Conservation (phyloP, 1,140 invertebrate species). For the Aphaenogaster floridana region DNA sequence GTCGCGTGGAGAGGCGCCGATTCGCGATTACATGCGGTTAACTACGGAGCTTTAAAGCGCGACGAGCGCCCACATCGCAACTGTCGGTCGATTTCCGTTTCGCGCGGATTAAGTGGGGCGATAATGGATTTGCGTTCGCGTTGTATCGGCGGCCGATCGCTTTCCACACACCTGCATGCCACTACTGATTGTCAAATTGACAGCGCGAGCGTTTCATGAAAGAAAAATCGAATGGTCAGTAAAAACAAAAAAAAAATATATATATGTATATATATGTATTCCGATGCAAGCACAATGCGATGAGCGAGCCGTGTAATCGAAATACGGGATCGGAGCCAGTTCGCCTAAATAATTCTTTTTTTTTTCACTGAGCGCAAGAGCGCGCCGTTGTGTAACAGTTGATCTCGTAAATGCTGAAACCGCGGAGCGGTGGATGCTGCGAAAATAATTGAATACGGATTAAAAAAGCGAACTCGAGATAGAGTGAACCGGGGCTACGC, state of each 20-base stretch:
- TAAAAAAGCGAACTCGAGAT: constrained; percentile 40
- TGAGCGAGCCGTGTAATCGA: constrained; percentile 53
- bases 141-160: not conserved
- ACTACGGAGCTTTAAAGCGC: not conserved
- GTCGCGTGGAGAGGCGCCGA: not conserved
- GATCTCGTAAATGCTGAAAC: constrained; percentile 57
- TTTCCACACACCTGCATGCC: not conserved
- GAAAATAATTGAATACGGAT: constrained; percentile 62
- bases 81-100: constrained; percentile 21
- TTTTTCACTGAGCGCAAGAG: not conserved
- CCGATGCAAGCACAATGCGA: constrained; percentile 21
- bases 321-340: constrained; percentile 27
- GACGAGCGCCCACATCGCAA: not conserved
- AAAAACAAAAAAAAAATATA: not conserved
- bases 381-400: constrained; percentile 38
- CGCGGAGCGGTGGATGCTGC: constrained; percentile 4
- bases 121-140: constrained; percentile 8
- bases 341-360: constrained; percentile 57
- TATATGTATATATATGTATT: not conserved
- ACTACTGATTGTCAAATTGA: constrained; percentile 13
- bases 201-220: not conserved
- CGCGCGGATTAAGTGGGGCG: constrained; percentile 4
- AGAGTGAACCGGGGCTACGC: not conserved
- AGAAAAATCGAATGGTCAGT: not conserved
- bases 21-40: constrained; percentile 37